These are phyloP conservation scores for Plestiodon gilberti DNA, from an alignment of 2,113 vertebrate species.

Conservation along the genomic window DNA sequence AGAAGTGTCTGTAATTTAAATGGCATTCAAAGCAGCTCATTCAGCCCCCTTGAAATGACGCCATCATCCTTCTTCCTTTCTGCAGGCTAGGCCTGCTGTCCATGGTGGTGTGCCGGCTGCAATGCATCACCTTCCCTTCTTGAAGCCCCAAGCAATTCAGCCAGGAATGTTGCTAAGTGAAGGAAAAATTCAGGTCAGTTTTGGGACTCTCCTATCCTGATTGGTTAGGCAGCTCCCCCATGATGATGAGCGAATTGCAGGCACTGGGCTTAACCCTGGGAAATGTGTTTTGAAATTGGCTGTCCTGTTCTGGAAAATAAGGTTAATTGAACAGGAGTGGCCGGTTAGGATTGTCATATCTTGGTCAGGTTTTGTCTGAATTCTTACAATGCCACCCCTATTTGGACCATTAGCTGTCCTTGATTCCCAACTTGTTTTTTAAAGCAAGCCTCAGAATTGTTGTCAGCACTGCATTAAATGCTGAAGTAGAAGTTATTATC, in stretches of 20 bases:
- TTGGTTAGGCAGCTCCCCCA: neutral
- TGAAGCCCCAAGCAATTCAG: neutral
- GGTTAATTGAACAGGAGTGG: neutral
- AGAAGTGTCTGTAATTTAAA: slow-evolving; percentile 5
- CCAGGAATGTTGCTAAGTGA: neutral
- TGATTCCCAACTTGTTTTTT: no score
- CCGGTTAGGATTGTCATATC: neutral
- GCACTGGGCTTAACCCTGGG: rapidly evolving
- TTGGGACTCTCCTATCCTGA: neutral
- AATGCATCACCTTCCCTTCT: neutral
- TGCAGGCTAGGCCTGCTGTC: neutral
- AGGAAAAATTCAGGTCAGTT: neutral
- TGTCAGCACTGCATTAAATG: no score
- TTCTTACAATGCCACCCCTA: neutral
- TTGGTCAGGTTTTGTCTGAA: neutral
- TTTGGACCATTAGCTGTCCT: neutral
- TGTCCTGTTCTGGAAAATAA: neutral
- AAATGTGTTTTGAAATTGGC: neutral
- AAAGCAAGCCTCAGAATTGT: no score
- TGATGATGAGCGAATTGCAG: rapidly evolving
- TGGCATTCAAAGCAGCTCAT: slow-evolving; percentile 40
- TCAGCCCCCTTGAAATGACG: slow-evolving; percentile 36
- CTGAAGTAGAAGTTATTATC: no score
- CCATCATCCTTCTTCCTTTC: neutral
- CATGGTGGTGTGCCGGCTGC: no score